Conservation (phyloP, 2,888 invertebrate genomes). For the Neoitamus cyanurus region DNA sequence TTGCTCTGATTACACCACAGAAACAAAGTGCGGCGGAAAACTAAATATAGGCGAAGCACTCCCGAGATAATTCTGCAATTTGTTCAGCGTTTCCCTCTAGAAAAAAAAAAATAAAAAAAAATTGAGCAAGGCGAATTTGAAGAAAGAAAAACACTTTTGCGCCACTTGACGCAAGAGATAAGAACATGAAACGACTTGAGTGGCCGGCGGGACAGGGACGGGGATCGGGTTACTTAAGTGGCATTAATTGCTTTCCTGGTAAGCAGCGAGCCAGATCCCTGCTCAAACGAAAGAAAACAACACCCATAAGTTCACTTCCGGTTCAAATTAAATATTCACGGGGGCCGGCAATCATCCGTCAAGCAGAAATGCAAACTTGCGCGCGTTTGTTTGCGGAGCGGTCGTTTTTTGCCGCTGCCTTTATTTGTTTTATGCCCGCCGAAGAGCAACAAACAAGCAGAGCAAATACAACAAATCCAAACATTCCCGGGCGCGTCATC, state of each 20-base stretch:
- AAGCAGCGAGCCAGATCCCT: background rate
- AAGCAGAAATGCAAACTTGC: background rate
- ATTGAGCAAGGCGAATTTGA: background rate
- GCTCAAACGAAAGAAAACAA: background rate
- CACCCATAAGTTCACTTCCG: background rate
- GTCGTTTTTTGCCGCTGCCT: background rate
- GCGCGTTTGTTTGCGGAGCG: background rate
- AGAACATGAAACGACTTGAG: background rate
- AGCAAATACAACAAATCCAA: background rate
- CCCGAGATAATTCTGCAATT: background rate
- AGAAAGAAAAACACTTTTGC: background rate
- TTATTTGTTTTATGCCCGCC: background rate
- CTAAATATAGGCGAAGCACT: background rate
- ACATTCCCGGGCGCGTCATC: background rate
- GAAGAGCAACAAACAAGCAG: background rate
- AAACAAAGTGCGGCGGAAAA: background rate
- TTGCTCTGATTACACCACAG: background rate
- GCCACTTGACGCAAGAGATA: background rate
- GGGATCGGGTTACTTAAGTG: background rate
- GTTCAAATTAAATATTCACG: constrained; percentile 25
- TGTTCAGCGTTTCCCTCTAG: background rate
- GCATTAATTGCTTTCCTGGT: background rate
- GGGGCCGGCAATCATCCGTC: background rate
- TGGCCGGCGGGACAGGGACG: background rate
- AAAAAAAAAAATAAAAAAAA: background rate